These are phyloP conservation scores for Arenicola marina DNA, from an alignment of 2,888 invertebrate genomes.

Conservation along the genomic window DNA sequence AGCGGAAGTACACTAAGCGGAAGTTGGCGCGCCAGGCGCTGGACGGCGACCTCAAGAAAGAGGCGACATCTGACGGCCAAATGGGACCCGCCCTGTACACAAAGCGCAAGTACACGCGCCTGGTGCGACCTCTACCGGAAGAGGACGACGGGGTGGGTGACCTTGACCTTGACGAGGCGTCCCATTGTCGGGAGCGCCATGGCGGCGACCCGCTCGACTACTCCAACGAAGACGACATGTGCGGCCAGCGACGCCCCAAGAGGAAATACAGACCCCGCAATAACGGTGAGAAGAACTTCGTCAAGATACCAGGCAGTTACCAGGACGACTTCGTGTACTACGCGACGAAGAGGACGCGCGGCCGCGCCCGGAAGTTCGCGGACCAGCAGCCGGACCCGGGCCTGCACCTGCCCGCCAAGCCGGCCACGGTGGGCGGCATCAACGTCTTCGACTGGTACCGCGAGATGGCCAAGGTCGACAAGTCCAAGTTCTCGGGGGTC, in stretches of 20 bases:
- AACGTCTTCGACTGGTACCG: slow-evolving; percentile 37
- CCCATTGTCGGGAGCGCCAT: background rate
- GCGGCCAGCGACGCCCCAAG: background rate
- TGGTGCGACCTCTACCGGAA: background rate
- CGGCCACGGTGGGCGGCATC: slow-evolving; percentile 14
- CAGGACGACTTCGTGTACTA: slow-evolving; percentile 61
- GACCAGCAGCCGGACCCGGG: background rate
- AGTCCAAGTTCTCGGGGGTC: slow-evolving; percentile 18
- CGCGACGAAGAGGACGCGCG: slow-evolving; percentile 52
- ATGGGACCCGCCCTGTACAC: too few relatives aligned
- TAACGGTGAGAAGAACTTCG: slow-evolving; percentile 34
- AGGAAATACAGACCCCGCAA: background rate
- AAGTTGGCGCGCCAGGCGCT: background rate
- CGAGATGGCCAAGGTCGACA: slow-evolving; percentile 36
- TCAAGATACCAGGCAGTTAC: slow-evolving; percentile 59
- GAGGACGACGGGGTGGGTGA: background rate
- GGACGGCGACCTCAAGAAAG: background rate
- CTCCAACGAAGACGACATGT: too few relatives aligned
- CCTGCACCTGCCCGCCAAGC: background rate
- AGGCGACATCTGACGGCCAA: background rate
- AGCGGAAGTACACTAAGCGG: slow-evolving; percentile 20
- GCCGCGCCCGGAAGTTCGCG: slow-evolving; percentile 37
- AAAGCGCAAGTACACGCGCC: background rate
- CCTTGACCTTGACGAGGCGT: background rate
- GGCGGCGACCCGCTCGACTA: too few relatives aligned